These are phyloP conservation scores for Drosophila lacertosa DNA, from an alignment of 1,140 invertebrate species.

Conservation along the genomic window DNA sequence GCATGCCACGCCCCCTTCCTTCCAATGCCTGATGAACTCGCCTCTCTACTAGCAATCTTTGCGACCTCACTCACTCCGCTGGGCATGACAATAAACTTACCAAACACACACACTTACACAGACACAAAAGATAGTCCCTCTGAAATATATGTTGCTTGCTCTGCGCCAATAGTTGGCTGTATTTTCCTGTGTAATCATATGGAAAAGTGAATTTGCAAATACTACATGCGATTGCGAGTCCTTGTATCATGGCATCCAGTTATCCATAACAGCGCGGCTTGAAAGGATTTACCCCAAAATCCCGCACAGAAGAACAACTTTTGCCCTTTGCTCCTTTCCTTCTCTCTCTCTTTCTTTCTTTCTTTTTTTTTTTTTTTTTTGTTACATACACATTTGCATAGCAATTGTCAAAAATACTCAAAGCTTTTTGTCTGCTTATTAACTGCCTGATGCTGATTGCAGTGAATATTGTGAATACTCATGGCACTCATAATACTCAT, in stretches of 20 bases:
- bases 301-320: conserved; percentile 16
- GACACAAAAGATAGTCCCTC: background rate
- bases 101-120: conserved; percentile 20
- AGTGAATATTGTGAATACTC: conserved; percentile 33
- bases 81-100: conserved; percentile 53
- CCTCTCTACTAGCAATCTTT: conserved; percentile 21
- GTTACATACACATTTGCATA: conserved; percentile 58
- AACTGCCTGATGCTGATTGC: conserved; percentile 55
- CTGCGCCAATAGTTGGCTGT: conserved; percentile 71
- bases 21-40: no score
- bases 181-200: conserved; percentile 80
- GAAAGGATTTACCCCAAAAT: conserved; percentile 32
- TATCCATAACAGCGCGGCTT: conserved; percentile 46
- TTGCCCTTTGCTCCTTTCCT: conserved; percentile 15
- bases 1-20: background rate
- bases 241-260: conserved; percentile 41
- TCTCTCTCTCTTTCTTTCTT: no score
- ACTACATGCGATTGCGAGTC: conserved; percentile 63
- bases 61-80: conserved; percentile 14
- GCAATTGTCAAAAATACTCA: conserved; percentile 53
- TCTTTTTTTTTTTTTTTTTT: no score
- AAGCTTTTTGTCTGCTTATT: conserved; percentile 61
- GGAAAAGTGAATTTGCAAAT: conserved; percentile 83
- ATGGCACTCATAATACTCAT: conserved; percentile 1
- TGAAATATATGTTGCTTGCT: conserved; percentile 38